Conservation (phyloP, 2,113 vertebrate genomes). For the Cryptomyrus ogoouensis region DNA sequence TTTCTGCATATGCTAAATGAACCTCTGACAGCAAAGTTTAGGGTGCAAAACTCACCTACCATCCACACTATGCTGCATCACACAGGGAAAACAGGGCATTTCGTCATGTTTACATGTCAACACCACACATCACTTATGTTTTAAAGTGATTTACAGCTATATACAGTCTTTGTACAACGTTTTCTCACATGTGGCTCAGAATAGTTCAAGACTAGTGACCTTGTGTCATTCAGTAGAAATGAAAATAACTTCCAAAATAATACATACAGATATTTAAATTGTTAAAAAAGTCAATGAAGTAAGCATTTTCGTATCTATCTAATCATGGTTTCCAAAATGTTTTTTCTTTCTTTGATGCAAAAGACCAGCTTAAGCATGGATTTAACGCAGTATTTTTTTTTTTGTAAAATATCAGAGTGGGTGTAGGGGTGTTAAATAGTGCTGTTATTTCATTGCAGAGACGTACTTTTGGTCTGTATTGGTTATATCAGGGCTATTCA, state of each 20-base stretch:
- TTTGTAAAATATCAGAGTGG: slow-evolving; percentile 1
- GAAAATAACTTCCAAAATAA: slow-evolving; percentile 21
- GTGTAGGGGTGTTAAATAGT: not conserved
- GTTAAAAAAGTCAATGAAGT: slow-evolving; percentile 13
- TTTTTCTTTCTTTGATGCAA: slow-evolving; percentile 62
- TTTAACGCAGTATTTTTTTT: slow-evolving; percentile 52
- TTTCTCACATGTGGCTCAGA: slow-evolving; percentile 39
- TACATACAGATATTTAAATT: slow-evolving; percentile 9
- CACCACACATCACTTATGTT: slow-evolving; percentile 24
- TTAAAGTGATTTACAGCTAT: slow-evolving; percentile 39
- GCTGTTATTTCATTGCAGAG: not conserved
- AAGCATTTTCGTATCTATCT: slow-evolving; percentile 5
- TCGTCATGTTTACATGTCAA: slow-evolving; percentile 34
- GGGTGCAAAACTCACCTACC: not conserved
- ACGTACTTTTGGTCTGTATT: not conserved
- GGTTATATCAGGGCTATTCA: not conserved
- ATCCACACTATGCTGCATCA: slow-evolving; percentile 20
- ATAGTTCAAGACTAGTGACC: slow-evolving; percentile 37
- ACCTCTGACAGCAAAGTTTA: slow-evolving; percentile 1
- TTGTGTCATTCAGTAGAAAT: slow-evolving; percentile 25
- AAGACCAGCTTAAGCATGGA: slow-evolving; percentile 89
- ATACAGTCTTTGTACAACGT: slow-evolving; percentile 44
- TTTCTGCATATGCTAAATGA: slow-evolving; percentile 2
- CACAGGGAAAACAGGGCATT: slow-evolving; percentile 27
- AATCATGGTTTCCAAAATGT: slow-evolving; percentile 11